Base-by-base conservation (phyloP, 2,113 vertebrate species). In the Manacus vitellinus region DNA sequence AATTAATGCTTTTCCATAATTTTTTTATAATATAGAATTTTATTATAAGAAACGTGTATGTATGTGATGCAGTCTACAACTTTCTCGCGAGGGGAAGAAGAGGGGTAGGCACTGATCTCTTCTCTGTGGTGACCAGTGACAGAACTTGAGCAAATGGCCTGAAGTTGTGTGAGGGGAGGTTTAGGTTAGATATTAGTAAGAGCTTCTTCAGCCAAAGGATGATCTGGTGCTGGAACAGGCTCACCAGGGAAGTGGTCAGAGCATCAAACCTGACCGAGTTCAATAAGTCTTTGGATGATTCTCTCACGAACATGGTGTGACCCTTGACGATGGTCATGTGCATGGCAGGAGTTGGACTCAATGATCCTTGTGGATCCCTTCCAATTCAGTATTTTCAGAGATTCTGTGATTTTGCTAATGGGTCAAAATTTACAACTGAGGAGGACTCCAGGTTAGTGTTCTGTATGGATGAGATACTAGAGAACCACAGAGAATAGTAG, bases 1-100 rank as follows among this genome's bases (percentile, higher is more conserved):
- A 83, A 52, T 14, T 31, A 63, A 35, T 11, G 8, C 0, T 2
- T 39, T 77, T 49, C 30, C 21, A 4, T 14, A 1, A 28, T 22
- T 21, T 73, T 78, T 78, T 41, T 76, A 59, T 25, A 47, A 47
- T 33, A 24, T 2, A 62, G 16, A 41, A 12, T 52, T 68, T 71
- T 46, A 14, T 47, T 71, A 9, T 8, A 39, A 65, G 13, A 66
- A 79, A 49, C 31, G 3, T 58, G 9, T 12, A 6, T 12, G 1
- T 4, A 22, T 75, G 16, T 35, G 9, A 39, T 39, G 17, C 61
- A 62, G 25, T 28, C 17, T 41, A 28, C 17, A 41, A 13, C 37
- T 62, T 41, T 12, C 25, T 41, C 6, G 2, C 28, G 17, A 62
- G 61, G 8, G 25, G 8, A 39, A 39, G 61, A 62, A 28, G 24